Evolutionary conservation across 2,888 invertebrate species (phyloP), one percentile per base, ranked within the genome.

Genomic region (Cerastis leucographa): DNA sequence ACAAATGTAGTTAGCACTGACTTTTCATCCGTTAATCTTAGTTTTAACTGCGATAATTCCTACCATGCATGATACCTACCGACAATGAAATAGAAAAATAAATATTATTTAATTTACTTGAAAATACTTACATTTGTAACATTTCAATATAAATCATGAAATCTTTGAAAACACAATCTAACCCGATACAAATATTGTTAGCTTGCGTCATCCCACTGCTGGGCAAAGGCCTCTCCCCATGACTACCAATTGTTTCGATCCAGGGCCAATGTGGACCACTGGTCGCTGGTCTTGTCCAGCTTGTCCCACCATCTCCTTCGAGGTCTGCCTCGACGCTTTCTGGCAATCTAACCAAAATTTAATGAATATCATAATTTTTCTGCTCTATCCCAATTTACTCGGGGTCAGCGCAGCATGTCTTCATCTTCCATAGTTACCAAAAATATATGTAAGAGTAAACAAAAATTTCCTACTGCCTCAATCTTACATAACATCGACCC

Each of bases 401-500:
- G 12, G 12, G 12, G 54, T 54, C 54, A 54, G 54, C 11, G 12
- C 12, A 56, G 54, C 14, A 25, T 25, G 1, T 56, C 1, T 25
- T 56, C 51, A 22, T 51, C 51, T 22, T 9, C 9, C 51, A 22
- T 51, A 22, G 22, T 14, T 25, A 59, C 29, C 56, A 59, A 44
- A 59, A 42, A 19, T 35, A 44, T 0, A 0, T 11, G 0, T 17
- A 46, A 59, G 29, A 78, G 44, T 17, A 61, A 77, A 35, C 0
- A 68, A 62, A 49, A 35, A 61, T n/a, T 12, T 44, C 25, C 9
- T 25, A 17, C 5, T 72, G 59, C 0, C 40, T 56, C 64, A 5
- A 19, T 76, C 40, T 69, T 29, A 69, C 49, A 74, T 77, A 68
- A 68, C 72, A 12, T 64, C 62, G 40, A n/a, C 56, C 69, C 22